phyloP scores from a whole-genome alignment of 2,888 invertebrate genomes.

The Phyllotreta cruciferae region DNA sequence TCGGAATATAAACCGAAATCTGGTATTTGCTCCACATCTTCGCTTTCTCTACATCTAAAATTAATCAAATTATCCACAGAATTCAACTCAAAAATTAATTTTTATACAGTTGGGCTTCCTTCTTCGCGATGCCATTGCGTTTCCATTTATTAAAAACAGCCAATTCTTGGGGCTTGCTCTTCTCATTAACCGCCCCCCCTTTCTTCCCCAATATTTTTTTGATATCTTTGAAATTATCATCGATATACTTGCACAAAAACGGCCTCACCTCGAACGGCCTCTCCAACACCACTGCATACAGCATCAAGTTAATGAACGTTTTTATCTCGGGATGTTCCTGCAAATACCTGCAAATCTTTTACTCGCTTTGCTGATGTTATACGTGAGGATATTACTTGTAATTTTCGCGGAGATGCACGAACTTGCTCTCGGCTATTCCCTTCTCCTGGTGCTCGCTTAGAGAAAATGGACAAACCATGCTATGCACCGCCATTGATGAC shows the following conservation, averaged over 20 bases:
- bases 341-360: neutral
- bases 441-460: neutral
- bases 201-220: neutral
- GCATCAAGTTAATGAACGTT: neutral
- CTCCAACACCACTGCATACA: neutral
- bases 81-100: too few species aligned
- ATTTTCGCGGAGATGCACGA: neutral
- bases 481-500: neutral
- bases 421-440: neutral
- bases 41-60: too few species aligned
- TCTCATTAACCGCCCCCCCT: neutral
- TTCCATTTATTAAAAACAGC: too few species aligned
- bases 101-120: too few species aligned
- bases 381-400: neutral
- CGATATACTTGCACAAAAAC: constrained; percentile 3
- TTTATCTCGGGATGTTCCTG: constrained; percentile 7
- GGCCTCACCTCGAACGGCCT: neutral
- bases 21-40: too few species aligned
- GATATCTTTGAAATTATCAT: neutral
- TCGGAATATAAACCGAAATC: too few species aligned
- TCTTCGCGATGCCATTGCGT: too few species aligned
- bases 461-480: neutral
- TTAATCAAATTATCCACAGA: too few species aligned
- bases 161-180: too few species aligned
- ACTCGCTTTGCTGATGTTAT: neutral